Conservation (phyloP, 2,888 invertebrate species). For the Melieria crassipennis region DNA sequence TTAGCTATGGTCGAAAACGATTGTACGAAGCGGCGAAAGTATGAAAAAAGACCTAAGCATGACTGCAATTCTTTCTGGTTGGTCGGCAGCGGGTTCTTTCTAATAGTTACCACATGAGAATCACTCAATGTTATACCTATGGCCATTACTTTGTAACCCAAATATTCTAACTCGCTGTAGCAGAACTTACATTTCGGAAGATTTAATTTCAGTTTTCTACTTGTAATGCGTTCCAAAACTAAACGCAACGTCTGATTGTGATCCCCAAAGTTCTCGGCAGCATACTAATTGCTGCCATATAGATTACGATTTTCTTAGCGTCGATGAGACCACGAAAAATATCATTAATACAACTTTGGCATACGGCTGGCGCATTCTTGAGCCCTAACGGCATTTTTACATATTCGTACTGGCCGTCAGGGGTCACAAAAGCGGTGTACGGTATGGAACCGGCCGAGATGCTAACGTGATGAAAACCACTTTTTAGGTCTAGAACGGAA, state of each 20-base stretch:
- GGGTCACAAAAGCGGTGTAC: constrained; percentile 46
- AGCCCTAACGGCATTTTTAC: constrained; percentile 29
- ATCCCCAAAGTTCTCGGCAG: not conserved
- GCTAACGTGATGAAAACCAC: constrained; percentile 43
- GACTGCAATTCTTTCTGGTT: no score
- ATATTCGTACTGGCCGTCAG: constrained; percentile 43
- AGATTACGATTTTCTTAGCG: not conserved
- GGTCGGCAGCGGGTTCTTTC: no score
- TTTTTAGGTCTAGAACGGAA: constrained; percentile 15
- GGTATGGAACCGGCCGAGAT: constrained; percentile 42
- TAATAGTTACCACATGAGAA: no score
- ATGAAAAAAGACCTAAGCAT: no score
- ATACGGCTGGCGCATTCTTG: constrained; percentile 37
- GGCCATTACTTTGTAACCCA: not conserved
- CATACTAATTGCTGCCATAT: no score
- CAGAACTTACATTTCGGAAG: constrained; percentile 1
- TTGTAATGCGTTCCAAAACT: not conserved
- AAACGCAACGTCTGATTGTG: not conserved
- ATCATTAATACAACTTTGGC: constrained; percentile 34
- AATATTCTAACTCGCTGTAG: not conserved
- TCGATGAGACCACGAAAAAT: constrained; percentile 16
- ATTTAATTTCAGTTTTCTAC: not conserved
- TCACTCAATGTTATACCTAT: no score
- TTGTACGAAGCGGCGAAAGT: no score
- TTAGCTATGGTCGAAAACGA: no score